Percentiles rank a stretch among this genome's conserved stretches.
Evolutionary conservation across 2,797 vertebrate genomes (phyloP).

Genomic region (Amblyraja radiata): DNA sequence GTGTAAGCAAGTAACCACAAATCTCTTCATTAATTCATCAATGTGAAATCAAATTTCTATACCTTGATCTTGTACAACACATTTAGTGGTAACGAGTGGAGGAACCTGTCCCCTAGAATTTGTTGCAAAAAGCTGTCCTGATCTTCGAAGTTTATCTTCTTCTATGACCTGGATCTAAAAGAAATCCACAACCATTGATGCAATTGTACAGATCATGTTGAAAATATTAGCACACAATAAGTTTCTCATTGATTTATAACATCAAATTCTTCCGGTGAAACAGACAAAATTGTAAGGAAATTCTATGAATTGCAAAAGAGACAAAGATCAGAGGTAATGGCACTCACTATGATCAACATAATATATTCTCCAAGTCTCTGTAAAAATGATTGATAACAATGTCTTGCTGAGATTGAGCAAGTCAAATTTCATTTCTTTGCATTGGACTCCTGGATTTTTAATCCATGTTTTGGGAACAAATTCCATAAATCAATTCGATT

Average conservation of each 20-base stretch:
- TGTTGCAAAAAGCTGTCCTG: conserved; percentile 73
- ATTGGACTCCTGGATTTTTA: neutral
- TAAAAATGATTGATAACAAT: neutral
- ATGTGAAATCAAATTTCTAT: conserved; percentile 38
- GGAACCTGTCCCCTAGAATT: conserved; percentile 83
- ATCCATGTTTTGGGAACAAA: neutral
- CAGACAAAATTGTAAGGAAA: neutral
- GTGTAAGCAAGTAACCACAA: neutral
- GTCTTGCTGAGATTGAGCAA: neutral
- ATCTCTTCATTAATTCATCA: conserved; percentile 12
- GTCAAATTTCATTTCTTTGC: neutral
- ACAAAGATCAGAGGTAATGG: neutral
- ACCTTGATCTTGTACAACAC: conserved; percentile 91
- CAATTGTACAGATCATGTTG: neutral
- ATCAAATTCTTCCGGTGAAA: neutral
- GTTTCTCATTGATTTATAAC: neutral
- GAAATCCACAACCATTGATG: conserved; percentile 39
- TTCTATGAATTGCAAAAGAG: neutral
- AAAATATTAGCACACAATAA: neutral
- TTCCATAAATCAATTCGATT: neutral
- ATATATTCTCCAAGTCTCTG: neutral
- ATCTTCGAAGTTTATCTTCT: conserved; percentile 68
- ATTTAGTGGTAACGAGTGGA: conserved; percentile 87
- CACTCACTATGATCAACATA: neutral
- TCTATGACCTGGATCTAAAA: conserved; percentile 86